Percentiles rank a stretch among this genome's conserved stretches.
Conservation (phyloP, 2,888 invertebrate genomes). For the Drosophila dives region DNA sequence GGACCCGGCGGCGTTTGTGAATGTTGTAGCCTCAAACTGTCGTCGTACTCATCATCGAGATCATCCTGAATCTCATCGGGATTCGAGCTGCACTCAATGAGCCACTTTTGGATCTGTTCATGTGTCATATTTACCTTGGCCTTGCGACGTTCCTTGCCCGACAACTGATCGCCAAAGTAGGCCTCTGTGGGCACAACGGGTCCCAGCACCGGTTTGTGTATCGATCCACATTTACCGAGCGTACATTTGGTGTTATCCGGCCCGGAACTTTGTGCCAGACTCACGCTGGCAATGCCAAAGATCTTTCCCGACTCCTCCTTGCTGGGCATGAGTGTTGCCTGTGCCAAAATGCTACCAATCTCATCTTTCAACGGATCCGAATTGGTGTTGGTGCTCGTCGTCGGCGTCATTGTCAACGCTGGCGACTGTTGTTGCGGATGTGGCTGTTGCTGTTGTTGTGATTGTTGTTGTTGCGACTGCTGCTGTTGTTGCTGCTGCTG, state of each 20-base stretch:
- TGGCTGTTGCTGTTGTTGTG: conserved; percentile 32
- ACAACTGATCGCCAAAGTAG: conserved; percentile 84
- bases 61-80: conserved; percentile 85
- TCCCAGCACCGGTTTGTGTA: conserved; percentile 84
- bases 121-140: conserved; percentile 89
- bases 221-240: conserved; percentile 85
- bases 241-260: conserved; percentile 85
- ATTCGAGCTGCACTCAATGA: conserved; percentile 86
- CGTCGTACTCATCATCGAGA: conserved; percentile 84
- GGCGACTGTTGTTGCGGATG: conserved; percentile 24
- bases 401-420: conserved; percentile 27
- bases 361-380: conserved; percentile 83
- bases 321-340: conserved; percentile 85
- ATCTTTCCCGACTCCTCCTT: conserved; percentile 85
- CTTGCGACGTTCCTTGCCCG: conserved; percentile 85
- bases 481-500: conserved; percentile 18
- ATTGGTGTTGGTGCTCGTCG: conserved; percentile 21
- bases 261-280: conserved; percentile 85
- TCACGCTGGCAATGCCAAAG: conserved; percentile 85
- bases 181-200: conserved; percentile 85
- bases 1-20: conserved; percentile 82
- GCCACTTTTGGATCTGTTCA: conserved; percentile 89
- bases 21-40: conserved; percentile 82
- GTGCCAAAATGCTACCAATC: conserved; percentile 82
- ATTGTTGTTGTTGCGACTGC: conserved; percentile 20